These are phyloP conservation scores for Agapornis canus DNA, from an alignment of 2,797 vertebrate genomes.

Conservation along the genomic window DNA sequence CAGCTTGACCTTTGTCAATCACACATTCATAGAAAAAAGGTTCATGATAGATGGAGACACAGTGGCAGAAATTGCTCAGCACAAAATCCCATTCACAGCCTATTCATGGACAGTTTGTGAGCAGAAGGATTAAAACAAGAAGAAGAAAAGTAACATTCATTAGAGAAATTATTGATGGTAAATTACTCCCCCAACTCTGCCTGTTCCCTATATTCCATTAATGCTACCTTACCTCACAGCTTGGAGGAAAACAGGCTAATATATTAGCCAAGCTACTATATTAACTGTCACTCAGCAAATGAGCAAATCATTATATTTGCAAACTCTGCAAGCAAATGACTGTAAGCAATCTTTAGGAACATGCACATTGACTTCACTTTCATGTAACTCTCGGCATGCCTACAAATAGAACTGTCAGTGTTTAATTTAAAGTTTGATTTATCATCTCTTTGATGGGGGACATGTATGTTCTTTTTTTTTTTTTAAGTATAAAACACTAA, in stretches of 20 bases:
- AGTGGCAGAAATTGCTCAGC: neutral
- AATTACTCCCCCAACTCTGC: neutral
- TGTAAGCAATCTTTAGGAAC: neutral
- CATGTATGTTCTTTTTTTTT: neutral
- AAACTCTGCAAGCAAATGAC: constrained; percentile 12
- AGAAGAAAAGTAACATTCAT: neutral
- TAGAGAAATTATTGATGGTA: neutral
- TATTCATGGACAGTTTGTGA: neutral
- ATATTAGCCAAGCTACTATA: neutral
- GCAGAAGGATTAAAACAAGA: neutral
- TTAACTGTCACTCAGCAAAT: constrained; percentile 18
- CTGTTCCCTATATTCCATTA: neutral
- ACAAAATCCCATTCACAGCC: neutral
- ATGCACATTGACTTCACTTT: neutral
- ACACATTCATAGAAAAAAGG: neutral
- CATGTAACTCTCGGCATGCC: neutral
- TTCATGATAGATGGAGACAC: neutral
- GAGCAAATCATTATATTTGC: constrained; percentile 18
- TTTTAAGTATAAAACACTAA: neutral
- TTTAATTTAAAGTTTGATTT: constrained; percentile 7
- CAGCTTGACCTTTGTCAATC: constrained; percentile 43
- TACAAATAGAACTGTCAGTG: neutral
- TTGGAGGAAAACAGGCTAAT: neutral
- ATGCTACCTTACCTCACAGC: neutral
- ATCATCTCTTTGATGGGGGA: neutral